Percentiles rank a stretch among this genome's conserved stretches.
phyloP scores from a whole-genome alignment of 2,797 vertebrate species.

The Neosilurus mollespiculum region DNA sequence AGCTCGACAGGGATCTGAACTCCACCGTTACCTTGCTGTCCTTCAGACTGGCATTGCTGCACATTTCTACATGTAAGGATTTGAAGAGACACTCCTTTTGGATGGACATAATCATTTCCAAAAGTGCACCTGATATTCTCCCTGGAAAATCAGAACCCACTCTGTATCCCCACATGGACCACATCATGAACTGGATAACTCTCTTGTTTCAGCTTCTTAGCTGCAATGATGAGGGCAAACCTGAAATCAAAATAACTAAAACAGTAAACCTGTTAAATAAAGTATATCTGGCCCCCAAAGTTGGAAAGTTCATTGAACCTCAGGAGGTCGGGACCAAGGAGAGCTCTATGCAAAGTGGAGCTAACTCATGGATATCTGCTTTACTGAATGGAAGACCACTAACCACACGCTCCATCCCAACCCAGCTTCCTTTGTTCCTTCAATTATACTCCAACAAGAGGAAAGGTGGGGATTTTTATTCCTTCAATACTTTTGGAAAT shows the following conservation, averaged over 20 bases:
- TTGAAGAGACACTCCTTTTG: conserved; percentile 57
- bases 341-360: not conserved
- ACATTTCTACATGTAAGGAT: conserved; percentile 61
- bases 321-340: not conserved
- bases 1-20: conserved; percentile 70
- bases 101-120: conserved; percentile 37
- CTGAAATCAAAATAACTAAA: not conserved
- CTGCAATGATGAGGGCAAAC: not conserved
- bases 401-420: not conserved
- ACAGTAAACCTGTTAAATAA: not conserved
- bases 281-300: not conserved
- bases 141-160: not conserved
- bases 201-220: conserved; percentile 29
- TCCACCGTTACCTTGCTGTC: conserved; percentile 70
- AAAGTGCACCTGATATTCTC: not conserved
- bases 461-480: conserved; percentile 11
- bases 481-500: not conserved
- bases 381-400: not conserved
- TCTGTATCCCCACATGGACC: not conserved
- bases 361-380: not conserved
- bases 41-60: conserved; percentile 69
- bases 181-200: conserved; percentile 11
- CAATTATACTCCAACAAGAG: conserved; percentile 31
- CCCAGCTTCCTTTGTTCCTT: conserved; percentile 11
- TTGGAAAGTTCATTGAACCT: not conserved